Base-by-base conservation (phyloP, 2,113 vertebrate species). In the Sceloporus undulatus region DNA sequence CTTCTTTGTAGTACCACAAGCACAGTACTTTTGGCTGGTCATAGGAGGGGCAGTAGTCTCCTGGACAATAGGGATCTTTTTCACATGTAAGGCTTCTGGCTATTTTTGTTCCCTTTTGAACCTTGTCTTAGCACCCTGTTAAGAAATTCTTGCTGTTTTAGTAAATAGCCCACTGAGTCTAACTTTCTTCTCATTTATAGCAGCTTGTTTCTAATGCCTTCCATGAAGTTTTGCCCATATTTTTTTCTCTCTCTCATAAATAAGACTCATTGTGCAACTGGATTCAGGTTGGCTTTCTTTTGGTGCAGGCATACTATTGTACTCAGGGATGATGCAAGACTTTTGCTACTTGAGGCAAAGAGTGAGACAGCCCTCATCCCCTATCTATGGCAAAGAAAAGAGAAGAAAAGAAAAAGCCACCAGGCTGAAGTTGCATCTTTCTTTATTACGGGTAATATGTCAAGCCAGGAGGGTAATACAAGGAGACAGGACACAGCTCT, bases 101-200 rank as follows among this genome's bases (percentile, higher is more conserved):
- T 65, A 65, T 21, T 81, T 38, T 62, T 40, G 74, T 40, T 38
- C 56, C 10, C 56, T 25, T 59, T n/a, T n/a, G 6, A 9, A 65
- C 18, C 56, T 40, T 65, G n/a, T 65, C 11, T 10, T 38, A 65
- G 79, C 9, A 40, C 59, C 4, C n/a, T 81, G 79, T 40, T 65
- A 48, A 38, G 79, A 65, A 56, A 81, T 65, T 65, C 56, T 9
- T 81, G 56, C 56, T 65, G 38, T 81, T 81, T 65, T 23, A 65
- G 59, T 65, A 81, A 81, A 59, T 40, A 81, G 79, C 18, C 18
- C 38, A 40, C 79, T 40, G 19, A 65, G 21, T 59, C 59, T 81
- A 81, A 65, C 62, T 81, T 65, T 40, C 79, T 59, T 40, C 19
- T 65, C 4, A 81, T 81, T 81, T 81, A 81, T 81, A 81, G 9